These are phyloP conservation scores for Leptestheria dahalacensis DNA, from an alignment of 1,140 invertebrate genomes.

Conservation along the genomic window DNA sequence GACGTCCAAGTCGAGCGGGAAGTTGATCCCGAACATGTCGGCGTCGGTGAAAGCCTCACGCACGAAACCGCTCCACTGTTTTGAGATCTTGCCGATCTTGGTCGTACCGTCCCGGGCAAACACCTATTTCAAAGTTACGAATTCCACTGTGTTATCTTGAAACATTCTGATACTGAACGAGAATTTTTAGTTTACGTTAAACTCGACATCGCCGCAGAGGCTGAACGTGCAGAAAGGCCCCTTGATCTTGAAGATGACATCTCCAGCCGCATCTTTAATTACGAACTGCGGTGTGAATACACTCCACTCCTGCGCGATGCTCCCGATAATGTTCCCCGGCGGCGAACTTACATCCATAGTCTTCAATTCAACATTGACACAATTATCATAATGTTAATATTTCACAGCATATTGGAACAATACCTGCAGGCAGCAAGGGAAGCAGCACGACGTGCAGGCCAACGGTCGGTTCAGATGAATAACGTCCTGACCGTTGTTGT, in stretches of 20 bases:
- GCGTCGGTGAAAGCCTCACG: constrained; percentile 34
- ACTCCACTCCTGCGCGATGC: constrained; percentile 71
- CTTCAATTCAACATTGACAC: constrained; percentile 25
- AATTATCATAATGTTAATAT: constrained; percentile 6
- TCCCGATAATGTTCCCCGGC: constrained; percentile 54
- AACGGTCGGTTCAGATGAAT: constrained; percentile 57
- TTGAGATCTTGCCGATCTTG: constrained; percentile 30
- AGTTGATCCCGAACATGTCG: constrained; percentile 32
- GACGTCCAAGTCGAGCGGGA: constrained; percentile 32
- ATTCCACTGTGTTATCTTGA: background rate
- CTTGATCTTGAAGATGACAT: constrained; percentile 61
- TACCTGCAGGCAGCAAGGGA: constrained; percentile 70
- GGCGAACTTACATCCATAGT: constrained; percentile 53
- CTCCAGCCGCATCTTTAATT: constrained; percentile 58
- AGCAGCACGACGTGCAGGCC: constrained; percentile 59
- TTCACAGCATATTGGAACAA: background rate
- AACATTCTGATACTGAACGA: background rate
- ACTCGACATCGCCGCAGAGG: constrained; percentile 63
- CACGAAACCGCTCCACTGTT: constrained; percentile 31
- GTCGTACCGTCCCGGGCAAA: constrained; percentile 21
- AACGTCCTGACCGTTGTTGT: constrained; percentile 59
- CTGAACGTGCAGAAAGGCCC: constrained; percentile 67
- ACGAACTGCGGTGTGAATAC: constrained; percentile 57
- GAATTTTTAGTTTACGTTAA: constrained; percentile 32
- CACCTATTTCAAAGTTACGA: constrained; percentile 15